These are phyloP conservation scores for Psix sp. DNA, from an alignment of 1,140 invertebrate species.

Conservation along the genomic window DNA sequence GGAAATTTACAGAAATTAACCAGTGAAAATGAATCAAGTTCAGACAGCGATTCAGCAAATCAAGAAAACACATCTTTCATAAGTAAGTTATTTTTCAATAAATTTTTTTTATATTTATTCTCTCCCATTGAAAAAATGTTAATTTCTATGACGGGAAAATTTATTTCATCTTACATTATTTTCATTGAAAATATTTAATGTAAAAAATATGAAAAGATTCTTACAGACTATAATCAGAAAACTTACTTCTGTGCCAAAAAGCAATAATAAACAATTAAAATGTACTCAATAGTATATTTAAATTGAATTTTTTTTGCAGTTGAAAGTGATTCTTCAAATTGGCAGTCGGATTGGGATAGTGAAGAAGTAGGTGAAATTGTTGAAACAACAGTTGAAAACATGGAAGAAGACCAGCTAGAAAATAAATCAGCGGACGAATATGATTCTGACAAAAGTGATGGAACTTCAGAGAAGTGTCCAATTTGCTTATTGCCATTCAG, in stretches of 20 bases:
- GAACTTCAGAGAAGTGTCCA: conserved; percentile 87
- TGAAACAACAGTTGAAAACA: conserved; percentile 38
- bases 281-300: background rate
- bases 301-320: conserved; percentile 34
- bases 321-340: conserved; percentile 67
- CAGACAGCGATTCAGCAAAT: conserved; percentile 52
- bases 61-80: conserved; percentile 48
- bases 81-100: conserved; percentile 54
- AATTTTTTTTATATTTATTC: too few species aligned
- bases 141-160: too few species aligned
- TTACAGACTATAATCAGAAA: too few species aligned
- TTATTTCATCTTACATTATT: too few species aligned
- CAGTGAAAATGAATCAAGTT: conserved; percentile 68
- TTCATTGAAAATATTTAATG: too few species aligned
- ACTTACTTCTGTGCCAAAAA: too few species aligned
- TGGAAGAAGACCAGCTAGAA: conserved; percentile 12
- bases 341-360: conserved; percentile 73
- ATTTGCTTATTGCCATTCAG: conserved; percentile 87
- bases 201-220: too few species aligned
- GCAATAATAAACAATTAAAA: background rate
- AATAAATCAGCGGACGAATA: conserved; percentile 29
- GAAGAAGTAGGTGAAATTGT: conserved; percentile 37
- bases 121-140: too few species aligned
- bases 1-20: conserved; percentile 62
- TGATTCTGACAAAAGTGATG: conserved; percentile 81